phyloP scores from a whole-genome alignment of 2,888 invertebrate species.

The Nomada fabriciana region DNA sequence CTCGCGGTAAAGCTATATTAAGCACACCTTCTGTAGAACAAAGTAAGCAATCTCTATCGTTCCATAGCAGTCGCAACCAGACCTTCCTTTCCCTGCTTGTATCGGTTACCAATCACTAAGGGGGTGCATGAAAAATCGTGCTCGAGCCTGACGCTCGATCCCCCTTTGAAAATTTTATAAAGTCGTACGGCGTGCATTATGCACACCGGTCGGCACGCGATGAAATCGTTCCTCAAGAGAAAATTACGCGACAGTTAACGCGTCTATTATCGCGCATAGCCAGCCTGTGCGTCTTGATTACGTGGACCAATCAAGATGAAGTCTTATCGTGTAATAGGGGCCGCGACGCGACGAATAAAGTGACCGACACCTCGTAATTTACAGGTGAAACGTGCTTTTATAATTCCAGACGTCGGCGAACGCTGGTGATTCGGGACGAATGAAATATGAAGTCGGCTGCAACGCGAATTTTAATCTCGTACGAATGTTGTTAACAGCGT shows the following conservation, averaged over 20 bases:
- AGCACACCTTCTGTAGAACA: not conserved
- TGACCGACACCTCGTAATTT: constrained; percentile 46
- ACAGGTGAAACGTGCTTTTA: constrained; percentile 24
- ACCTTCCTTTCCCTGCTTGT: not conserved
- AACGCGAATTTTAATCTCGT: constrained; percentile 23
- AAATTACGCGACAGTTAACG: constrained; percentile 56
- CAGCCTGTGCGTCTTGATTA: constrained; percentile 35
- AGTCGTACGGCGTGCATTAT: constrained; percentile 33
- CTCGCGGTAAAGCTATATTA: not conserved
- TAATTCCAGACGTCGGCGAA: constrained; percentile 19
- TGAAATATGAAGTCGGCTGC: constrained; percentile 13
- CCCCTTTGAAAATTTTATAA: constrained; percentile 40
- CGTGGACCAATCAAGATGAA: constrained; percentile 41
- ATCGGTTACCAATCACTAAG: constrained; percentile 36
- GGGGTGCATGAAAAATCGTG: constrained; percentile 37
- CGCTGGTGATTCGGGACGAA: not conserved
- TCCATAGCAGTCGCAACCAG: not conserved
- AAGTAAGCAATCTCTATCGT: not conserved
- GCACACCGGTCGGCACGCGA: constrained; percentile 29
- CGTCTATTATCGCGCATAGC: constrained; percentile 12
- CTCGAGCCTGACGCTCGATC: not conserved
- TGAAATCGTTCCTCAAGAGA: constrained; percentile 51
- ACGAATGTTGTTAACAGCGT: constrained; percentile 29
- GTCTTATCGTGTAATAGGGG: constrained; percentile 38
- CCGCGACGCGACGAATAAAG: constrained; percentile 2